These are phyloP conservation scores for Borostomias antarcticus DNA, from an alignment of 2,797 vertebrate species.

Conservation along the genomic window DNA sequence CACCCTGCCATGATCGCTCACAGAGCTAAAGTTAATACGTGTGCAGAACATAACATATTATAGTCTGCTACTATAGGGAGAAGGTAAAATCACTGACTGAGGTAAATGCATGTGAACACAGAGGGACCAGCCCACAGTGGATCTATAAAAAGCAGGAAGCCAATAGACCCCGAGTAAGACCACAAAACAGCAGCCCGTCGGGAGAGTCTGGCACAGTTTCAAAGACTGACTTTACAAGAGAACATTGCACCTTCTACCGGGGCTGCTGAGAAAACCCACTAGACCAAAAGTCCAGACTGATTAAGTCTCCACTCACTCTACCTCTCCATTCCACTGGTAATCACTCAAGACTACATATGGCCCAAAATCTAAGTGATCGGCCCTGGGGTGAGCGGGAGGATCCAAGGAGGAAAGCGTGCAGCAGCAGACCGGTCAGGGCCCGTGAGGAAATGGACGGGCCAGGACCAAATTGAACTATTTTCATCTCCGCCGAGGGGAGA, in stretches of 20 bases:
- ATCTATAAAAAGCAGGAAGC: constrained; percentile 67
- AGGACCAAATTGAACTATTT: constrained; percentile 11
- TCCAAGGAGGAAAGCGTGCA: neutral
- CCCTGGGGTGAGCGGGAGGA: neutral
- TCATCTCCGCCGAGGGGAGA: constrained; percentile 9
- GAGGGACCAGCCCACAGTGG: constrained; percentile 21
- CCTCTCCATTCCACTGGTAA: neutral
- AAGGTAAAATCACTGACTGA: neutral
- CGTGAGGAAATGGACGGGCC: constrained; percentile 12
- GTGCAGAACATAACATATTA: neutral
- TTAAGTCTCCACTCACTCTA: neutral
- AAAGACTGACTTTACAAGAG: constrained; percentile 52
- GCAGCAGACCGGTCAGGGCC: neutral
- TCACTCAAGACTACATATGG: constrained; percentile 10
- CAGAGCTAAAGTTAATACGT: neutral
- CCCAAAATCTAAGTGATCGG: too few species aligned
- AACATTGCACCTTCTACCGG: constrained; percentile 47
- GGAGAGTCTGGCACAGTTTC: constrained; percentile 58
- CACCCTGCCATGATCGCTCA: neutral
- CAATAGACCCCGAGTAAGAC: constrained; percentile 64
- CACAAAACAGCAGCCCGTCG: constrained; percentile 50
- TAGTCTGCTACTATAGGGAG: neutral
- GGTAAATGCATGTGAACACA: neutral
- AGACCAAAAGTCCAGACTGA: constrained; percentile 50
- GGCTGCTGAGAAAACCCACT: constrained; percentile 29